A percentile compares a stretch with the other conserved stretches of the same genome.
These are phyloP conservation scores for Oreotrochilus melanogaster DNA, from an alignment of 2,113 vertebrate species.

Conservation along the genomic window DNA sequence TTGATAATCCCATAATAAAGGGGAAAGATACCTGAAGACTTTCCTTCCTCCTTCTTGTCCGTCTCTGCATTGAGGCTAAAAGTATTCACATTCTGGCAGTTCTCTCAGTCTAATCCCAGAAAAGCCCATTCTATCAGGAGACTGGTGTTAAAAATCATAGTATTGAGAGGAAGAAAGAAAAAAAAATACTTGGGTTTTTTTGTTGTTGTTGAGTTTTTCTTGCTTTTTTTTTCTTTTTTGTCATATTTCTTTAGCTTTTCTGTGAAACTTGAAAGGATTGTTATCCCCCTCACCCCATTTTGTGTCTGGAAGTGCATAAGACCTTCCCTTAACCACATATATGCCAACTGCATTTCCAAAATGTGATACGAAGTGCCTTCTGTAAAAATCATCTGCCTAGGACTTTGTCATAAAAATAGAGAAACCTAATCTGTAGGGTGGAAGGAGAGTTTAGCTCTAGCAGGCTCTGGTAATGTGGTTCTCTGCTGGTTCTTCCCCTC, in stretches of 20 bases:
- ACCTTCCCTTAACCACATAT: neutral
- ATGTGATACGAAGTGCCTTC: neutral
- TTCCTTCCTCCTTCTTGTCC: neutral
- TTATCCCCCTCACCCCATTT: neutral
- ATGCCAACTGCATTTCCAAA: neutral
- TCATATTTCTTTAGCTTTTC: neutral
- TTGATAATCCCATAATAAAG: neutral
- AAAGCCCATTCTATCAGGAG: neutral
- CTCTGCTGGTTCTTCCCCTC: neutral
- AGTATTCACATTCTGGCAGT: neutral
- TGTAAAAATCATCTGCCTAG: rapidly evolving
- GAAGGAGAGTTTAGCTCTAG: neutral
- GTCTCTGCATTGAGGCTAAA: neutral
- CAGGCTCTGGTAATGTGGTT: neutral
- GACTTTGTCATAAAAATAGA: neutral
- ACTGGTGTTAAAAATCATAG: neutral
- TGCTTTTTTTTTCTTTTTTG: neutral
- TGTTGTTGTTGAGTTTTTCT: neutral
- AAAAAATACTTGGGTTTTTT: neutral
- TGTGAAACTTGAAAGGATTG: neutral
- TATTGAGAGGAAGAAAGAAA: neutral
- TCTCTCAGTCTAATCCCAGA: neutral
- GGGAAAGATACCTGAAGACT: neutral
- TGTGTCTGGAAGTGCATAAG: neutral
- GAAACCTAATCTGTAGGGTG: neutral